A percentile compares a stretch with the other conserved stretches of the same genome.
Evolutionary conservation across 2,113 vertebrate species (phyloP).

Genomic region (Stercorarius parasiticus): DNA sequence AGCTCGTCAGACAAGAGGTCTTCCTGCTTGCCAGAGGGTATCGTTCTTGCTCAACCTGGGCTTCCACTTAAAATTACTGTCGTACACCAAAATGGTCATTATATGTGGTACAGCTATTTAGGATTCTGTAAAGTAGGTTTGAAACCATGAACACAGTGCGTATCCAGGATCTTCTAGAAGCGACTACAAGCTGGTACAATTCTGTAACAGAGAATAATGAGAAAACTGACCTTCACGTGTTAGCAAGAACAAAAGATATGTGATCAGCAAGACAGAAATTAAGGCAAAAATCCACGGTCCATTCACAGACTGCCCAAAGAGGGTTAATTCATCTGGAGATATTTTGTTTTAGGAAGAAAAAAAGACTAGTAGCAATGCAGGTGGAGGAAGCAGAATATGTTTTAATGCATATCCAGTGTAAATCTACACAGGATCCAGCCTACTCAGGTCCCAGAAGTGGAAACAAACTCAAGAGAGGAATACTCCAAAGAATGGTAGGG

Average conservation of each 20-base stretch:
- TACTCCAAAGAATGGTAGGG: background rate
- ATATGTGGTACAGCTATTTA: background rate
- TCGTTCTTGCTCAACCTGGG: background rate
- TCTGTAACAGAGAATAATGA: background rate
- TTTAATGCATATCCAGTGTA: background rate
- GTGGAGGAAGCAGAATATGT: background rate
- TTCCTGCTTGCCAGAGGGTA: background rate
- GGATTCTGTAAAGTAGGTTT: background rate
- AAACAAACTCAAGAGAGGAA: background rate
- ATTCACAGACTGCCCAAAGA: background rate
- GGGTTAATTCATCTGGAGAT: background rate
- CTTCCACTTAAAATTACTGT: background rate
- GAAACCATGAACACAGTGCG: background rate
- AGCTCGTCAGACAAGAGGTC: background rate
- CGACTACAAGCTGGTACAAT: background rate
- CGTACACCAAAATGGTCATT: background rate
- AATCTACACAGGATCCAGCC: background rate
- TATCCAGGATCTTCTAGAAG: background rate
- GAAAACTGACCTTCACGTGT: background rate
- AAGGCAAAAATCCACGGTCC: background rate
- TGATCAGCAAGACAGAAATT: background rate
- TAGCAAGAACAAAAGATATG: background rate
- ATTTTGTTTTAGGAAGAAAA: background rate
- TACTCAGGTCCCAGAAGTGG: background rate
- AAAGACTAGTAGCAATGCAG: background rate